phyloP scores from a whole-genome alignment of 2,797 vertebrate species.

The Hemitrygon akajei region DNA sequence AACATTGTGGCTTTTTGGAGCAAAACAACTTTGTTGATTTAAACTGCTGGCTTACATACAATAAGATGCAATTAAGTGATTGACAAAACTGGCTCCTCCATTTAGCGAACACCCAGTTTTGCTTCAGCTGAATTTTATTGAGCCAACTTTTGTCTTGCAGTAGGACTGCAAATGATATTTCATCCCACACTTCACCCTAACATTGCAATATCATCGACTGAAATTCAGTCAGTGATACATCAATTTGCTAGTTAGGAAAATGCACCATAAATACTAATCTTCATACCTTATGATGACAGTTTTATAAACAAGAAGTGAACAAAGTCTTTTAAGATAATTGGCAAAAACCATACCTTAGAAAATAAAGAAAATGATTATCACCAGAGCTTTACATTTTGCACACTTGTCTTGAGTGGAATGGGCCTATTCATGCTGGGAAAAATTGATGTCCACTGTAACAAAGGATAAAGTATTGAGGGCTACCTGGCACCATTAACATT shows the following conservation, averaged over 20 bases:
- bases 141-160: background rate
- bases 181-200: background rate
- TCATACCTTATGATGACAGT: background rate
- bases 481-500: background rate
- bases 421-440: background rate
- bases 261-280: background rate
- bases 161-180: background rate
- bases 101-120: background rate
- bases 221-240: background rate
- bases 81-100: background rate
- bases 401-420: background rate
- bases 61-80: background rate
- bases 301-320: too few species aligned
- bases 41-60: background rate
- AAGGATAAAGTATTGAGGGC: background rate
- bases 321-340: background rate
- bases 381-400: background rate
- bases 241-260: background rate
- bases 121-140: background rate
- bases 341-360: background rate
- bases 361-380: conserved; percentile 13
- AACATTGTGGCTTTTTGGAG: background rate
- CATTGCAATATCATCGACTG: background rate
- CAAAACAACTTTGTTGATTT: background rate
- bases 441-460: background rate